Conservation (phyloP, 2,888 invertebrate species). For the Volucella inanis region DNA sequence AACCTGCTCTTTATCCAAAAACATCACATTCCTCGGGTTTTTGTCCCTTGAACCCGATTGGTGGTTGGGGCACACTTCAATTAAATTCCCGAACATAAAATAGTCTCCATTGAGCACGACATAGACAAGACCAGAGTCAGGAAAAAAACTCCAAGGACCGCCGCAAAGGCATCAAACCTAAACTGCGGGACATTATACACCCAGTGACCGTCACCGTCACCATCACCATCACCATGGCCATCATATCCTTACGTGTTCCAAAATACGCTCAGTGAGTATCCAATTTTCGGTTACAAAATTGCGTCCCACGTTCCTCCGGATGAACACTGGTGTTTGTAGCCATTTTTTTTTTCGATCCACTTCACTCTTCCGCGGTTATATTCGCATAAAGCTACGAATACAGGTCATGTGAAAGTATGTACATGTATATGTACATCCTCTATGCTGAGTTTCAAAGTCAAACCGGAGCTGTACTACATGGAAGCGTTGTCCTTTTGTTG, state of each 20-base stretch:
- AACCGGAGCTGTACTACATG: slow-evolving; percentile 62
- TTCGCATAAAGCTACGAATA: slow-evolving; percentile 46
- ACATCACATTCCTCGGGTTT: slow-evolving; percentile 49
- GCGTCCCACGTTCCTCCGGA: slow-evolving; percentile 57
- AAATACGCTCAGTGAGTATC: slow-evolving; percentile 74
- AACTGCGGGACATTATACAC: slow-evolving; percentile 68
- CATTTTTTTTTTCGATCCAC: slow-evolving; percentile 13
- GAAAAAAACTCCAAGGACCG: slow-evolving; percentile 60
- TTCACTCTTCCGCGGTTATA: slow-evolving; percentile 58
- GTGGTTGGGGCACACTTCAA: slow-evolving; percentile 74
- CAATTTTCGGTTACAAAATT: slow-evolving; percentile 76
- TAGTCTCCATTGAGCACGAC: slow-evolving; percentile 31
- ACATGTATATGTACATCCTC: slow-evolving; percentile 8
- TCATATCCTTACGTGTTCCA: slow-evolving; percentile 55
- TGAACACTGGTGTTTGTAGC: slow-evolving; percentile 52
- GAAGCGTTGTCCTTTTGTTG: slow-evolving; percentile 62
- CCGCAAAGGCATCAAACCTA: slow-evolving; percentile 73
- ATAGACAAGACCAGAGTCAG: slow-evolving; percentile 21
- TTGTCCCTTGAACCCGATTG: slow-evolving; percentile 57
- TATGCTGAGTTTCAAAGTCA: slow-evolving; percentile 62
- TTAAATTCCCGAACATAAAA: slow-evolving; percentile 75
- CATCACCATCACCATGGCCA: too few species aligned
- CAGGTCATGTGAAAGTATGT: slow-evolving; percentile 62
- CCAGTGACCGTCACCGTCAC: slow-evolving; percentile 51
- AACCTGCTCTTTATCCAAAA: slow-evolving; percentile 7